Percentiles rank a stretch among this genome's conserved stretches.
These are phyloP conservation scores for Metopolophium dirhodum DNA, from an alignment of 1,140 invertebrate genomes.

Conservation along the genomic window DNA sequence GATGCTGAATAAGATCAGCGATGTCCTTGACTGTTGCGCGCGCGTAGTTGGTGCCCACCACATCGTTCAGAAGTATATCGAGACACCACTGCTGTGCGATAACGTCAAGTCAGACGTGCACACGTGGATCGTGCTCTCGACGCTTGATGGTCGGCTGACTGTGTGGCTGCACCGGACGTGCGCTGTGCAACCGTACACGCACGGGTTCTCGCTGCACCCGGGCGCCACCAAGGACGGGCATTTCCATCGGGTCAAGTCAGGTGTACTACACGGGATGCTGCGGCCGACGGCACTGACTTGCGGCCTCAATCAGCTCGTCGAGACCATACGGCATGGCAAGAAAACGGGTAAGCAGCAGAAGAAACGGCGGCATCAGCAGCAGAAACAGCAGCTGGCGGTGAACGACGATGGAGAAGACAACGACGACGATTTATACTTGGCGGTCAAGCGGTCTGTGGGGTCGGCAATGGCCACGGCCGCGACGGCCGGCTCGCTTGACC, in stretches of 20 bases:
- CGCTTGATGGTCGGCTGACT: neutral
- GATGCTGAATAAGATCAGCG: neutral
- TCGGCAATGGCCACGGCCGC: neutral
- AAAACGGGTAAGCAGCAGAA: neutral
- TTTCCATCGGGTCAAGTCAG: neutral
- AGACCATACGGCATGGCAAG: neutral
- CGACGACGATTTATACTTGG: neutral
- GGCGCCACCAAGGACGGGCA: neutral
- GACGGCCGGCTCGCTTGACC: neutral
- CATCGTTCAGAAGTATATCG: conserved; percentile 22
- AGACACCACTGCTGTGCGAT: neutral
- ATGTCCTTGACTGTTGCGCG: neutral
- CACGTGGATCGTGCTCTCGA: conserved; percentile 9
- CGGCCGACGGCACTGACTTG: neutral
- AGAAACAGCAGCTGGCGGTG: too few species aligned
- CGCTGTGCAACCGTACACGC: neutral
- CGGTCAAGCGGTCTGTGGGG: neutral
- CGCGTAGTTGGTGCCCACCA: neutral
- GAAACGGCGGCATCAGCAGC: too few species aligned
- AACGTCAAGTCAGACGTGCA: neutral
- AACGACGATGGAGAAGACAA: too few species aligned
- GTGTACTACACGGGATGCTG: neutral
- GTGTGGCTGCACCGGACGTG: conserved; percentile 32
- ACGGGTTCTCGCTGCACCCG: neutral
- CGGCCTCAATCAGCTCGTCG: neutral